A percentile compares a stretch with the other conserved stretches of the same genome.
Evolutionary conservation across 2,113 vertebrate genomes (phyloP).

Genomic region (Orycteropus afer): DNA sequence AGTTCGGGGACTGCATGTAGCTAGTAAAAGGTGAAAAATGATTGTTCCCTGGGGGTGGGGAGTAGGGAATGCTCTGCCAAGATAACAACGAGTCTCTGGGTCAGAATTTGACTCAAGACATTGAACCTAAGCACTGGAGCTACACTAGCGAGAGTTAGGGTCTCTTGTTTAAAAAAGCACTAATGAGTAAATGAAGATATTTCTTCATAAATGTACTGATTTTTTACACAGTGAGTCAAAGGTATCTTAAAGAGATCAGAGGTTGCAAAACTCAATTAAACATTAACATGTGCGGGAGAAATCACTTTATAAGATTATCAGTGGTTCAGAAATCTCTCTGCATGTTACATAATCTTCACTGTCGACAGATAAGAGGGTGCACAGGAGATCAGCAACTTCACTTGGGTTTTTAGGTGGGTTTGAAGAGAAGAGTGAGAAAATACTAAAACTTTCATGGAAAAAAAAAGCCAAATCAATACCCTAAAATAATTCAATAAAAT

Average conservation of each 20-base stretch:
- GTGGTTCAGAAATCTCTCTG: constrained; percentile 41
- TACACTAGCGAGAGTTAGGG: not conserved
- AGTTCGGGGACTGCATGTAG: not conserved
- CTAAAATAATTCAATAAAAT: constrained; percentile 35
- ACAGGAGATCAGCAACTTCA: not conserved
- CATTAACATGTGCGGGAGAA: constrained; percentile 68
- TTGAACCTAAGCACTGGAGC: not conserved
- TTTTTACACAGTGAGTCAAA: constrained; percentile 48
- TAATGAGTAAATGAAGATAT: not conserved
- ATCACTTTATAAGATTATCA: constrained; percentile 46
- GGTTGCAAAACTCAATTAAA: constrained; percentile 70
- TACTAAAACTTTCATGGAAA: constrained; percentile 19
- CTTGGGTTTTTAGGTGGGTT: not conserved
- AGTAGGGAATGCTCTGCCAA: not conserved
- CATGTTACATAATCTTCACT: constrained; percentile 55
- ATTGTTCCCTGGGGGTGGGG: not conserved
- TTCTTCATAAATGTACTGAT: constrained; percentile 25
- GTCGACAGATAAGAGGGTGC: constrained; percentile 38
- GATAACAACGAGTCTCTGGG: constrained; percentile 24
- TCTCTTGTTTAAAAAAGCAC: constrained; percentile 30
- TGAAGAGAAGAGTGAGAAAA: constrained; percentile 42
- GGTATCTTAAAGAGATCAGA: constrained; percentile 51
- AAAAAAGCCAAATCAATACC: not conserved
- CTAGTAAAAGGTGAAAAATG: constrained; percentile 24
- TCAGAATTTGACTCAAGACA: constrained; percentile 49